These are phyloP conservation scores for Phenganax stokvisi DNA, from an alignment of 92 coral and sea anemone species.

Conservation along the genomic window DNA sequence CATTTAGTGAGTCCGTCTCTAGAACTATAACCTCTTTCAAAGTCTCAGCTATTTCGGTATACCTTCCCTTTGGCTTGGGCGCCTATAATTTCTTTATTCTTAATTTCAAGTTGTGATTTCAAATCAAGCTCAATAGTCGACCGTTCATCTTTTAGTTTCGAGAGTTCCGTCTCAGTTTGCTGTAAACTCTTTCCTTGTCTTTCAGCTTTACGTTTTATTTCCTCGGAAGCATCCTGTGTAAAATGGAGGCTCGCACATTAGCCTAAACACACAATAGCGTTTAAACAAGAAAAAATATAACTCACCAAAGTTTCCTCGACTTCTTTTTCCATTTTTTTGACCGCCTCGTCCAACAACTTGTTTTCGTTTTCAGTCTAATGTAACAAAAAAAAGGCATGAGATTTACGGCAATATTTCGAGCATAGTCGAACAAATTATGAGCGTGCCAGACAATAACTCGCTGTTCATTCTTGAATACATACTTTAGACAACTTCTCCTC, in stretches of 20 bases:
- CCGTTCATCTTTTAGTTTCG: conserved; percentile 43
- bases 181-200: conserved; percentile 34
- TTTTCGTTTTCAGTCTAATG: conserved; percentile 70
- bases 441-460: neutral
- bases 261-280: neutral
- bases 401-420: no score
- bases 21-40: no score
- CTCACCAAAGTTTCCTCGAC: conserved; percentile 48
- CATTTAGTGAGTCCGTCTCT: neutral
- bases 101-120: conserved; percentile 21
- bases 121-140: conserved; percentile 31
- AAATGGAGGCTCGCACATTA: neutral
- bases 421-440: neutral
- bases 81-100: conserved; percentile 11
- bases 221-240: conserved; percentile 38
- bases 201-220: conserved; percentile 16
- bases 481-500: conserved; percentile 23
- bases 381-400: neutral
- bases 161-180: conserved; percentile 34
- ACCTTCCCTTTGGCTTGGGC: conserved; percentile 24
- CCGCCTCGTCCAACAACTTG: conserved; percentile 58
- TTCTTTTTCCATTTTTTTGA: conserved; percentile 56
- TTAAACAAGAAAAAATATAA: neutral
- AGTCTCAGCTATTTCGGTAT: neutral
- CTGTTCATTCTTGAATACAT: neutral